Evolutionary conservation across 2,888 invertebrate genomes (phyloP), one percentile per base, ranked within the genome.

Genomic region (Petrolisthes cinctipes): DNA sequence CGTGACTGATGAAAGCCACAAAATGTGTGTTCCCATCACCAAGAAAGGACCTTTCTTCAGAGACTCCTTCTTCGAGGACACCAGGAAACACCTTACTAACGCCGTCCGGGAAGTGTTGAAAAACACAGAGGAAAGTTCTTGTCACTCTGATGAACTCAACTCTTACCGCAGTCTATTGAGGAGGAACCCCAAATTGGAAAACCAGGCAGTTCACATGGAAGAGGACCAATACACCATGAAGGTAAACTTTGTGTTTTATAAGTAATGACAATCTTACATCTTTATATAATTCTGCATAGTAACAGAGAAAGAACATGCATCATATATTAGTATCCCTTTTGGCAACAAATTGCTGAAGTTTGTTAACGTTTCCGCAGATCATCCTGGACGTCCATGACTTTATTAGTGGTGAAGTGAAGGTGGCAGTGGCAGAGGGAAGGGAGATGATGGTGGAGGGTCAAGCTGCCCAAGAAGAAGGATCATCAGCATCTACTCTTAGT

Each of bases 341-440:
- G 2, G 6, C 14, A 4, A n/a, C 6, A 4, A 81, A 81, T 57
- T 56, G n/a, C 53, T 81, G 53, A 0, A 76, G 17, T 61, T 51
- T 84, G 0, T 66, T 20, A 80, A 23, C 80, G 57, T 9, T 17
- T 83, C 57, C 0, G 23, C 68, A 88, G 87, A 85, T 90, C 78
- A 85, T 87, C 5, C 23, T 90, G 37, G 90, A 90, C 71, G 90
- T 88, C 17, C 75, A 83, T 14, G 90, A 89, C 81, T 90, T 90
- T 79, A 82, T 85, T 5, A 84, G 80, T 20, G 86, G 85, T 14
- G 90, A 89, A 3, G 73, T 90, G 51, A 89, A 81, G 37, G 86
- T 90, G 37, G 54, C 57, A 61, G 90, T 89, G 56, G 83, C 83
- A 6, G 83, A 68, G 20, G 89, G 86, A 14, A 87, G 75, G 11